Base-by-base conservation (phyloP, 2,888 invertebrate genomes). In the Caenorhabditis sinica region DNA sequence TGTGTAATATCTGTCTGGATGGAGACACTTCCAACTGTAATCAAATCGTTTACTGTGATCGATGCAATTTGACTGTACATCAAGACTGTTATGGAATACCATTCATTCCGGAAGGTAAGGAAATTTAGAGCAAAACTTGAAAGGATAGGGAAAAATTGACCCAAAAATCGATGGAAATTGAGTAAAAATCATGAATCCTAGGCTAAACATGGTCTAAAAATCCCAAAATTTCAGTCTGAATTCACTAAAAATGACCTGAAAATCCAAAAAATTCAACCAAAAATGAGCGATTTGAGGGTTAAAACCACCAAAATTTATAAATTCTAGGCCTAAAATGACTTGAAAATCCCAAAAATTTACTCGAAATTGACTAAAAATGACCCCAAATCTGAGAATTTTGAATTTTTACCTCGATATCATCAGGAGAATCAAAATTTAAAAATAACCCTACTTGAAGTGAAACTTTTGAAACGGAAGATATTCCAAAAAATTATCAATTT, bases 31-130 rank as follows among this genome's bases (percentile, higher is more conserved):
- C 98, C 93, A 98, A 98, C 93, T 97, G 97, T 71, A 99, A 99
- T 93, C 98, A 97, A 61, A 99, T 99, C 89, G 94, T 99, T 69
- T 99, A 99, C 94, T 99, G 99, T 94, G 99, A 99, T 94, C 97
- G 98, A 97, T 99, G 99, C 94, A 98, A 99, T 94, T 94, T 99
- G 88, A 97, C 99, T 33, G 98, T 99, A 17, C 99, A 99, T 93
- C 99, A 98, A 92, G 92, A 92, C 33, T 98, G 98, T 93, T 98
- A 98, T 94, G 98, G 98, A 71, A 97, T 97, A 6, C 97, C 97
- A 8, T 97, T 97, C 93, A 97, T 97, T 92, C 97, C 97, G 0
- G 97, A 97, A 93, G 97, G 49, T 49, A n/a, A n/a, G n/a, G n/a
- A n/a, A n/a, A n/a, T n/a, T n/a, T n/a, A n/a, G n/a, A n/a, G n/a